Conservation (phyloP, 2,113 vertebrate species). For the Rhizomys pruinosus region DNA sequence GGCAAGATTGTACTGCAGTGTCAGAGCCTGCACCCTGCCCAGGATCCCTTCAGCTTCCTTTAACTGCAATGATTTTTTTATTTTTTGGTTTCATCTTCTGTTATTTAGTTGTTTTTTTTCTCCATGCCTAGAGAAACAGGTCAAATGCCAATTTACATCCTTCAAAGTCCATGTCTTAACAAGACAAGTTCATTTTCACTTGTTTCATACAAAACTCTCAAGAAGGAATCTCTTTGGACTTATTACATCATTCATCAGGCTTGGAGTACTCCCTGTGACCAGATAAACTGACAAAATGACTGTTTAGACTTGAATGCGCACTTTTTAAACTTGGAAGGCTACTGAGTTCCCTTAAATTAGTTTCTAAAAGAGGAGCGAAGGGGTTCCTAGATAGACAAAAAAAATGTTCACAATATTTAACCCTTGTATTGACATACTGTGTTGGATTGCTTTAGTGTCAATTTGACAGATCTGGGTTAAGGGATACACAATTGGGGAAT, state of each 20-base stretch:
- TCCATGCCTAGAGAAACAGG: neutral
- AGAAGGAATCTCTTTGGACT: neutral
- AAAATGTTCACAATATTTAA: neutral
- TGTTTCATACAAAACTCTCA: neutral
- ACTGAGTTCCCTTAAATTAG: neutral
- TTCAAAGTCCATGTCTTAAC: neutral
- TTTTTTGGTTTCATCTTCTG: neutral
- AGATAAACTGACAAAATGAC: neutral
- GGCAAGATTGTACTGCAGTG: neutral
- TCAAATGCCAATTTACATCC: neutral
- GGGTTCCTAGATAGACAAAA: neutral
- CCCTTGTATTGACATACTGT: neutral
- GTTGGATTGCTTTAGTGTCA: too few relatives aligned
- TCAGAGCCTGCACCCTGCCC: accelerated
- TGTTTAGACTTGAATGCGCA: neutral
- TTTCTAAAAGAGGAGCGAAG: neutral
- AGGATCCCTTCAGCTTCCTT: neutral
- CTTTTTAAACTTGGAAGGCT: neutral
- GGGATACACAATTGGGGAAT: too few relatives aligned
- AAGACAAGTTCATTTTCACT: neutral
- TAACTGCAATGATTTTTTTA: neutral
- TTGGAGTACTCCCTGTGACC: neutral
- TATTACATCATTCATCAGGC: neutral
- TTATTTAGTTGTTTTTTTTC: neutral
- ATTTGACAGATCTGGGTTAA: too few relatives aligned